These are phyloP conservation scores for Xiphophorus hellerii DNA, from an alignment of 2,113 vertebrate genomes.

Conservation along the genomic window DNA sequence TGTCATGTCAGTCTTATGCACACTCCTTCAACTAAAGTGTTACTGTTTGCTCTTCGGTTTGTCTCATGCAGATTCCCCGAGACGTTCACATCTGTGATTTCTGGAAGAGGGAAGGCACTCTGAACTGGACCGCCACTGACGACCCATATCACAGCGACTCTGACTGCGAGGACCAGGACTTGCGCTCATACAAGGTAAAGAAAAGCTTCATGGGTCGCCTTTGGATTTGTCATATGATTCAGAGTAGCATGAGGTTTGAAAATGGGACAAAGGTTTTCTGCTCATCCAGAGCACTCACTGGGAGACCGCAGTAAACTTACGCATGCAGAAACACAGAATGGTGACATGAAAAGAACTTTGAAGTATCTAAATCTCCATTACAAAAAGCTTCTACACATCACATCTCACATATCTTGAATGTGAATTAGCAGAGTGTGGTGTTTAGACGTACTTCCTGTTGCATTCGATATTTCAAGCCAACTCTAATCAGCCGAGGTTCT, in stretches of 20 bases:
- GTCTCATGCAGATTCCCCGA: constrained; percentile 51
- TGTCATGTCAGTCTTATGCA: too few species aligned
- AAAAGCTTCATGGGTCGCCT: neutral
- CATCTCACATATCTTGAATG: constrained; percentile 21
- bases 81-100: constrained; percentile 78
- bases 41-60: neutral
- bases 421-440: constrained; percentile 23
- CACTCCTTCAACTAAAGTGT: too few species aligned
- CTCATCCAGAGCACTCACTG: neutral
- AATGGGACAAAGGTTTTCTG: constrained; percentile 1
- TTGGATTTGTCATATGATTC: constrained; percentile 1
- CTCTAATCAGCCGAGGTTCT: neutral
- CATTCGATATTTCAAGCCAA: constrained; percentile 28
- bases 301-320: constrained; percentile 11
- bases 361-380: constrained; percentile 55
- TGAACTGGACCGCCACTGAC: constrained; percentile 76
- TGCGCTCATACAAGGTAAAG: constrained; percentile 85
- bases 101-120: constrained; percentile 56
- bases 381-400: constrained; percentile 41
- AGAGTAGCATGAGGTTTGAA: constrained; percentile 1
- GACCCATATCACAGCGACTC: constrained; percentile 84
- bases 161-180: constrained; percentile 75
- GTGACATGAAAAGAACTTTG: constrained; percentile 50
- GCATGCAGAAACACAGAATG: constrained; percentile 8
- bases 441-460: constrained; percentile 41